These are phyloP conservation scores for Labeo calbasu DNA, from an alignment of 2,797 vertebrate species.

Conservation along the genomic window DNA sequence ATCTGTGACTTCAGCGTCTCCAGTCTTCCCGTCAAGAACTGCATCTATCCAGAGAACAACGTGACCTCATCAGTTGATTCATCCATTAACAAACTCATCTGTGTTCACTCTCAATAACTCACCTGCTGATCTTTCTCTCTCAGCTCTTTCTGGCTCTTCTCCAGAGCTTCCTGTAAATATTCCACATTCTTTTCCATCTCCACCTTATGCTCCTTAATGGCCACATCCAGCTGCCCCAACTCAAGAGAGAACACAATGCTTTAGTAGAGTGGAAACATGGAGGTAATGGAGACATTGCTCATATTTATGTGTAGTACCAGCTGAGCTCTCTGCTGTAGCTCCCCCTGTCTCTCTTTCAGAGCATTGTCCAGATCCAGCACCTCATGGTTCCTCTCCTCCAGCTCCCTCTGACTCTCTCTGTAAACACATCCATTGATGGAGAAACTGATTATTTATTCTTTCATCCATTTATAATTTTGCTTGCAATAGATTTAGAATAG, in stretches of 20 bases:
- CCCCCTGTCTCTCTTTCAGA: constrained; percentile 92
- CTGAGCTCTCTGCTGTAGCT: constrained; percentile 91
- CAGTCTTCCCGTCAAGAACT: constrained; percentile 59
- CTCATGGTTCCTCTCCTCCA: constrained; percentile 90
- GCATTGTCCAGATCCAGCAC: constrained; percentile 88
- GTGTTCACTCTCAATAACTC: constrained; percentile 14
- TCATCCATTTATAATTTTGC: neutral
- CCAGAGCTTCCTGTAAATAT: constrained; percentile 82
- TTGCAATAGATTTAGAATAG: neutral
- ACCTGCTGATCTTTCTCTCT: constrained; percentile 81
- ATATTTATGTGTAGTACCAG: constrained; percentile 78
- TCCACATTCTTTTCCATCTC: constrained; percentile 91
- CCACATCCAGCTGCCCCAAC: constrained; percentile 90
- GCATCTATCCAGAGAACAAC: constrained; percentile 43
- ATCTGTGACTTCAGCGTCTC: constrained; percentile 59
- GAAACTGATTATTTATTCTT: neutral
- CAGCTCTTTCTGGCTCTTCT: constrained; percentile 82
- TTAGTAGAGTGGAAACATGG: neutral
- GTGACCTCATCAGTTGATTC: neutral
- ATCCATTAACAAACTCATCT: neutral
- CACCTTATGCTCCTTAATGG: constrained; percentile 86
- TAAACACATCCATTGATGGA: constrained; percentile 59
- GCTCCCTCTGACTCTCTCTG: constrained; percentile 88
- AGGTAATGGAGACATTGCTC: neutral
- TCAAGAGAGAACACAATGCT: constrained; percentile 59